Evolutionary conservation across 2,888 invertebrate species (phyloP).

Genomic region (Polietes domitor): DNA sequence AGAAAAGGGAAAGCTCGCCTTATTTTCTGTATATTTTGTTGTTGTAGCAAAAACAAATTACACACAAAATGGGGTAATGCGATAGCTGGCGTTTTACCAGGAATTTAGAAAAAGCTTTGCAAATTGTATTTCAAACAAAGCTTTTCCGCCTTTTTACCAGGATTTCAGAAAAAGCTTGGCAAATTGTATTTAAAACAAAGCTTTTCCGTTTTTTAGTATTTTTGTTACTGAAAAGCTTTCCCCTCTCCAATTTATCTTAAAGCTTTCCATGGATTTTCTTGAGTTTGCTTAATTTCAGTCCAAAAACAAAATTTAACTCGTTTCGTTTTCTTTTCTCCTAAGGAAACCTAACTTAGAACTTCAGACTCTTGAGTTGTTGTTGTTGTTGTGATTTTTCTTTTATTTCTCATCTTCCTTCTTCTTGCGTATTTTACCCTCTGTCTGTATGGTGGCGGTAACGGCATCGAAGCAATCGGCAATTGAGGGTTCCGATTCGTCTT

Average conservation of each 20-base stretch:
- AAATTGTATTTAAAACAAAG: no score
- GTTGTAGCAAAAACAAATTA: no score
- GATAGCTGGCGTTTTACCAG: no score
- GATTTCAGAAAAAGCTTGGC: no score
- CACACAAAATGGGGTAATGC: no score
- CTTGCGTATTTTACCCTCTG: constrained; percentile 93
- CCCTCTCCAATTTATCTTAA: background rate
- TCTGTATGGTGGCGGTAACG: constrained; percentile 95
- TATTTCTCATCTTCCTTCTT: constrained; percentile 86
- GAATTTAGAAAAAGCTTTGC: no score
- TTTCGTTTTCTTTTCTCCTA: constrained; percentile 16
- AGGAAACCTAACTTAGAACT: constrained; percentile 49
- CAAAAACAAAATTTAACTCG: constrained; percentile 22
- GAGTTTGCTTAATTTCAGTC: constrained; percentile 25
- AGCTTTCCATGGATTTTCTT: constrained; percentile 1
- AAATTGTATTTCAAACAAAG: no score
- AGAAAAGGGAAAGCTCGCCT: background rate
- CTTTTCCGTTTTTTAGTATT: no score
- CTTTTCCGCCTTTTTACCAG: no score
- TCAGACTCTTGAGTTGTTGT: constrained; percentile 25
- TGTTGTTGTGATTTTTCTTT: background rate
- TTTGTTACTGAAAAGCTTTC: background rate
- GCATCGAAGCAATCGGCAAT: constrained; percentile 90
- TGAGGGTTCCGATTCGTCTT: constrained; percentile 83
- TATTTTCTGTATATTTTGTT: no score